Evolutionary conservation across 2,888 invertebrate species (phyloP).

Genomic region (Notodonta dromedarius): DNA sequence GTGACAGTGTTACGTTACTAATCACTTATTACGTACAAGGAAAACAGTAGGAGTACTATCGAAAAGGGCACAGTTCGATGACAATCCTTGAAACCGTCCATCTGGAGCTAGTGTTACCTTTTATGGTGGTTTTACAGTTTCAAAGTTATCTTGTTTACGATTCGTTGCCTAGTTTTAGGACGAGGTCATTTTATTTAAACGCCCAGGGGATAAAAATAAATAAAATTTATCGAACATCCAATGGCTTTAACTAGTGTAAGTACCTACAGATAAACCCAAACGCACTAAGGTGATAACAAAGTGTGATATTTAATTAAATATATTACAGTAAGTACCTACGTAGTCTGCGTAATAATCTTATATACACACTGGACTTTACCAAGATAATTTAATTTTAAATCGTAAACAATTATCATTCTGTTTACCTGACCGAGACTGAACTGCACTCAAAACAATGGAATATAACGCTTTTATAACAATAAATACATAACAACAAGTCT

Average conservation of each 20-base stretch:
- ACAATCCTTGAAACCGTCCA: conserved; percentile 1
- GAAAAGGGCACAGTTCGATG: neutral
- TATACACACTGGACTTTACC: neutral
- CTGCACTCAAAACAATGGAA: neutral
- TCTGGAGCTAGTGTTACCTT: neutral
- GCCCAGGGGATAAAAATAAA: no score
- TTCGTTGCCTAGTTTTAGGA: neutral
- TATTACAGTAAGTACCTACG: neutral
- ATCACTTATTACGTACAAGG: no score
- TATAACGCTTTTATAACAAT: neutral
- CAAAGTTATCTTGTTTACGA: neutral
- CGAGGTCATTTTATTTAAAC: neutral
- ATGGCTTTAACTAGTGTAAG: no score
- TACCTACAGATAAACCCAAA: no score
- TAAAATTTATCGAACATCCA: no score
- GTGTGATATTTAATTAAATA: no score
- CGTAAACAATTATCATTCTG: neutral
- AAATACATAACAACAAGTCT: no score
- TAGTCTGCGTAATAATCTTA: neutral
- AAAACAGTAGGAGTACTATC: no score
- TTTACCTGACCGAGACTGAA: neutral
- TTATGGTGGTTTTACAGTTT: neutral
- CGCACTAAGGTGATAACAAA: no score
- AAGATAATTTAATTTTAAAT: neutral
- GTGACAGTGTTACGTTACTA: no score